These are phyloP conservation scores for Oppia nitens DNA, from an alignment of 1,140 invertebrate species.

Conservation along the genomic window DNA sequence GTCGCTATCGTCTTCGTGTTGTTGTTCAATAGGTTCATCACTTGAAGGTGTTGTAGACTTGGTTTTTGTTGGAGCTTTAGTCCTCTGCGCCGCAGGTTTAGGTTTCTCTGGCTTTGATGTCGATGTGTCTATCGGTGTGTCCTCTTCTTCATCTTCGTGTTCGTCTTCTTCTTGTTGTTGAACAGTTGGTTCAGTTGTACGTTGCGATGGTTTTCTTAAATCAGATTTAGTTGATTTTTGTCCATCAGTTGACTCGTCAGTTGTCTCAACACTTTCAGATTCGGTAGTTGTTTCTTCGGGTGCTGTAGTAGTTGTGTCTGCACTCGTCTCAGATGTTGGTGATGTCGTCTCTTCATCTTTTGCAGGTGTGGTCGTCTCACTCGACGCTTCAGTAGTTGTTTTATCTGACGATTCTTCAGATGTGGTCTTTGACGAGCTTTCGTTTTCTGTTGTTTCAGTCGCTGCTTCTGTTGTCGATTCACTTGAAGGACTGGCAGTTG, in stretches of 20 bases:
- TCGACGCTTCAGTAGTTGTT: not conserved
- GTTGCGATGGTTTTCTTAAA: not conserved
- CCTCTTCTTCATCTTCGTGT: conserved; percentile 1
- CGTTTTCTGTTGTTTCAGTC: not conserved
- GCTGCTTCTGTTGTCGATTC: not conserved
- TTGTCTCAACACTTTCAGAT: conserved; percentile 3
- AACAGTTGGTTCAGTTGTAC: not conserved
- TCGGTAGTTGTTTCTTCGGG: conserved; percentile 6
- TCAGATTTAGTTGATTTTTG: not conserved
- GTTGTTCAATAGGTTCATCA: too few relatives aligned
- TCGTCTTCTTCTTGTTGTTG: not conserved
- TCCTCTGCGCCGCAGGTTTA: too few relatives aligned
- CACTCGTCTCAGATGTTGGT: not conserved
- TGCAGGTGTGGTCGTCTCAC: not conserved
- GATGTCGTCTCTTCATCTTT: not conserved
- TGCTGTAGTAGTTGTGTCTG: not conserved
- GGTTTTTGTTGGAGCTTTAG: not conserved
- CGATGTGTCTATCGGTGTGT: not conserved
- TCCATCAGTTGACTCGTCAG: not conserved
- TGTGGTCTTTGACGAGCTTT: not conserved
- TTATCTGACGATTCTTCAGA: not conserved
- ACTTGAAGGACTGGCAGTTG: too few relatives aligned
- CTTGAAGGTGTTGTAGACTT: not conserved
- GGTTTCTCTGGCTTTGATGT: not conserved
- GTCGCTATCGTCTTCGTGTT: too few relatives aligned